phyloP scores from a whole-genome alignment of 2,797 vertebrate genomes.

The Hydrocynus forskahlii region DNA sequence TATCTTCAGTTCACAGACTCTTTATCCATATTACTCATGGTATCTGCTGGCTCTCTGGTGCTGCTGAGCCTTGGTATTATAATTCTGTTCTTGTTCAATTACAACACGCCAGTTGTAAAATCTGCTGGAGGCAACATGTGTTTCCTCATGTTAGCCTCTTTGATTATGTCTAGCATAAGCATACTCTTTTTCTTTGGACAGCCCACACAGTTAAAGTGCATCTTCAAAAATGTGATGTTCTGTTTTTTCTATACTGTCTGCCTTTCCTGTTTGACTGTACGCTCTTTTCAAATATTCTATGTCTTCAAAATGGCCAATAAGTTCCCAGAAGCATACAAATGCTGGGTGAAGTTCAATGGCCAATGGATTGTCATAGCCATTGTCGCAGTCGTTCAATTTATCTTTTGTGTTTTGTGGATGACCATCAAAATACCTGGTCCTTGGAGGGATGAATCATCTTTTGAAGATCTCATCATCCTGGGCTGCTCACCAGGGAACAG shows the following conservation, averaged over 20 bases:
- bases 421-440: slow-evolving; percentile 59
- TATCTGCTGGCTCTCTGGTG: slow-evolving; percentile 58
- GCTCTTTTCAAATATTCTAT: slow-evolving; percentile 84
- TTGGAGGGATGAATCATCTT: slow-evolving; percentile 58
- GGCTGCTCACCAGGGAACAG: slow-evolving; percentile 61
- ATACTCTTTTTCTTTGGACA: slow-evolving; percentile 79
- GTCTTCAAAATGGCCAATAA: slow-evolving; percentile 85
- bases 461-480: slow-evolving; percentile 72
- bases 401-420: slow-evolving; percentile 64
- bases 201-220: slow-evolving; percentile 69
- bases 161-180: slow-evolving; percentile 70
- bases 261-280: slow-evolving; percentile 81
- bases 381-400: slow-evolving; percentile 65
- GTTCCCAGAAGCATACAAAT: slow-evolving; percentile 70
- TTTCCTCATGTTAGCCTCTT: slow-evolving; percentile 82
- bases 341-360: slow-evolving; percentile 79
- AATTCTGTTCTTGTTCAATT: slow-evolving; percentile 74
- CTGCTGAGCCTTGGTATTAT: slow-evolving; percentile 64
- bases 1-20: slow-evolving; percentile 73
- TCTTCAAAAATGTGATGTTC: slow-evolving; percentile 72
- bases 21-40: slow-evolving; percentile 69
- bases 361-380: slow-evolving; percentile 73
- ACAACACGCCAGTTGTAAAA: slow-evolving; percentile 82
- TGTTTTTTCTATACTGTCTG: slow-evolving; percentile 75
- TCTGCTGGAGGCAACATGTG: slow-evolving; percentile 84